Evolutionary conservation across 2,797 vertebrate species (phyloP).

Genomic region (Vultur gryphus): DNA sequence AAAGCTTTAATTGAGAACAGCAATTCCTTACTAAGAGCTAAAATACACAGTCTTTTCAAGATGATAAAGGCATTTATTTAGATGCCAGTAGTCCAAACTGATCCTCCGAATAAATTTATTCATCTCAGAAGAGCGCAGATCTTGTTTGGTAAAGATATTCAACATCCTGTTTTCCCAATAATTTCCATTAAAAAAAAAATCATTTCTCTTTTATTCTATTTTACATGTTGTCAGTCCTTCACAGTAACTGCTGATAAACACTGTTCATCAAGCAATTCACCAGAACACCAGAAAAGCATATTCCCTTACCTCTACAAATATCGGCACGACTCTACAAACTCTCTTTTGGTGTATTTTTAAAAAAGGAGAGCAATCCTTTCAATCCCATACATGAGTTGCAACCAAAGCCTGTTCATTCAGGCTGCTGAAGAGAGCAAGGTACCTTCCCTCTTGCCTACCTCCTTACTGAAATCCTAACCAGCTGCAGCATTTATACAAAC

Average conservation of each 20-base stretch:
- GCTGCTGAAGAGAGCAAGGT: background rate
- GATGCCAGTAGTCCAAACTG: background rate
- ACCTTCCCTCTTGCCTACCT: background rate
- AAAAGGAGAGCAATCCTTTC: background rate
- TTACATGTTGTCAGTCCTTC: background rate
- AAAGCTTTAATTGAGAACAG: background rate
- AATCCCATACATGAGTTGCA: accelerated
- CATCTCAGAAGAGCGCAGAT: background rate
- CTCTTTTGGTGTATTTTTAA: background rate
- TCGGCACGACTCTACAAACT: background rate
- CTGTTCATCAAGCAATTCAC: background rate
- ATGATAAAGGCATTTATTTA: background rate
- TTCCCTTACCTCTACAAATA: background rate
- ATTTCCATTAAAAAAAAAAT: background rate
- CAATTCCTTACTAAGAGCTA: background rate
- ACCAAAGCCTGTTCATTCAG: background rate
- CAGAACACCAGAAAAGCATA: background rate
- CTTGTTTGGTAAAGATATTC: background rate
- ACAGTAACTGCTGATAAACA: background rate
- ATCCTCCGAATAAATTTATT: background rate
- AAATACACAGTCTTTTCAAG: background rate
- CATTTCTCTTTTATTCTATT: background rate
- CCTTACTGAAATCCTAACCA: background rate
- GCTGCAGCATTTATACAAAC: background rate
- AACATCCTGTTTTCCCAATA: background rate